phyloP scores from a whole-genome alignment of 2,797 vertebrate species.

The Delichon dasypus region DNA sequence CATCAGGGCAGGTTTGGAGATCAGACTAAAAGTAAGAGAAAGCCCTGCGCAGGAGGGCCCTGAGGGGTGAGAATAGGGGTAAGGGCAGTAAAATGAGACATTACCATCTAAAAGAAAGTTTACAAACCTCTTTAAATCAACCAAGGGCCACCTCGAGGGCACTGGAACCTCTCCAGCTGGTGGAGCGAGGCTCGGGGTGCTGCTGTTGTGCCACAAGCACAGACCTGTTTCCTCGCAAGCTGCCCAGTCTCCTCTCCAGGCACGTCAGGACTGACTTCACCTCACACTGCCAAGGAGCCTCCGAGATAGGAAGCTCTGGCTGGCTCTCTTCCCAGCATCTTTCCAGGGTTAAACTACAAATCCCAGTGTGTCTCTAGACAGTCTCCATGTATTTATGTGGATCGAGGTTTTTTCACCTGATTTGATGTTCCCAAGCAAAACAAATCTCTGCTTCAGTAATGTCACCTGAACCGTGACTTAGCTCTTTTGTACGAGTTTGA shows the following conservation, averaged over 20 bases:
- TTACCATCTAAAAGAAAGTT: not conserved
- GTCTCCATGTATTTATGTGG: not conserved
- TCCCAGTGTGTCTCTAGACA: not conserved
- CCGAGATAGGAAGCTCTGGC: not conserved
- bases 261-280: not conserved
- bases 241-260: not conserved
- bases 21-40: not conserved
- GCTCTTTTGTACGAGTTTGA: not conserved
- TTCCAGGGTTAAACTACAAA: not conserved
- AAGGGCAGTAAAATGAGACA: not conserved
- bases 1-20: not conserved
- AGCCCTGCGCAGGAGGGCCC: not conserved
- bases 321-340: not conserved
- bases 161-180: not conserved
- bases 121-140: not conserved
- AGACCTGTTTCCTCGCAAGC: not conserved
- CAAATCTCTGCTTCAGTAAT: not conserved
- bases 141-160: not conserved
- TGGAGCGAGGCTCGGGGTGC: not conserved
- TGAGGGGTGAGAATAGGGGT: not conserved
- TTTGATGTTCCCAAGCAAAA: not conserved
- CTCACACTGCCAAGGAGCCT: not conserved
- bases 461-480: not conserved
- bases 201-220: not conserved
- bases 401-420: rapidly evolving